Evolutionary conservation across 2,888 invertebrate genomes (phyloP).

Genomic region (Diarsia rubi): DNA sequence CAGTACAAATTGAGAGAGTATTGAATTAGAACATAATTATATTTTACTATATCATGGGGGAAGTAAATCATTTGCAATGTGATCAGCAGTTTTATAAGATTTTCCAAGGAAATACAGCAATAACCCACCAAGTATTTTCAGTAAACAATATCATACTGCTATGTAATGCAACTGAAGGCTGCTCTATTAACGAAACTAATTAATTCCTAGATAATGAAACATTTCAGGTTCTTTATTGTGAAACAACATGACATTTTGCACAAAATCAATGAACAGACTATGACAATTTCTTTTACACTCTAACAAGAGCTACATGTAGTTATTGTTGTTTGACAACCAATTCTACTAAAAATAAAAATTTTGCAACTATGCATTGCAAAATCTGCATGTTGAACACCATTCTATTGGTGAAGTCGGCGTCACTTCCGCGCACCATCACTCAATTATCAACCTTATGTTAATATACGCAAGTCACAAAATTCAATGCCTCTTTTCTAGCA

Average conservation of each 20-base stretch:
- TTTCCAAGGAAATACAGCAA: not conserved
- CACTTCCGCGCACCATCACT: constrained; percentile 67
- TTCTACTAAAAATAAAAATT: constrained; percentile 30
- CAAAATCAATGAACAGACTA: constrained; percentile 15
- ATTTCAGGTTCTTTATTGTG: constrained; percentile 25
- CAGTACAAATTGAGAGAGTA: not conserved
- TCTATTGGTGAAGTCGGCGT: constrained; percentile 75
- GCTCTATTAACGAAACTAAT: constrained; percentile 34
- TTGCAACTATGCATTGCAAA: constrained; percentile 69
- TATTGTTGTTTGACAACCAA: constrained; percentile 1
- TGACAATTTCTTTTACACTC: not conserved
- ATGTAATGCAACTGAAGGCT: constrained; percentile 22
- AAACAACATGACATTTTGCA: constrained; percentile 33
- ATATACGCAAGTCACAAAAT: constrained; percentile 74
- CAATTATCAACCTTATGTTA: constrained; percentile 76
- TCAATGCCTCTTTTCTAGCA: constrained; percentile 70
- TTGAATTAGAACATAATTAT: not conserved
- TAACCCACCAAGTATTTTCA: constrained; percentile 6
- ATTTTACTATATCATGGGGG: not conserved
- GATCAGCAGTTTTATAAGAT: not conserved
- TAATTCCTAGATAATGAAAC: constrained; percentile 49
- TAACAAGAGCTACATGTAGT: constrained; percentile 3
- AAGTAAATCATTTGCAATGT: not conserved
- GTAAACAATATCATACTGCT: constrained; percentile 9
- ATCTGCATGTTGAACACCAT: constrained; percentile 74